These are phyloP conservation scores for Psittacula derbiana DNA, from an alignment of 2,797 vertebrate species.

Conservation along the genomic window DNA sequence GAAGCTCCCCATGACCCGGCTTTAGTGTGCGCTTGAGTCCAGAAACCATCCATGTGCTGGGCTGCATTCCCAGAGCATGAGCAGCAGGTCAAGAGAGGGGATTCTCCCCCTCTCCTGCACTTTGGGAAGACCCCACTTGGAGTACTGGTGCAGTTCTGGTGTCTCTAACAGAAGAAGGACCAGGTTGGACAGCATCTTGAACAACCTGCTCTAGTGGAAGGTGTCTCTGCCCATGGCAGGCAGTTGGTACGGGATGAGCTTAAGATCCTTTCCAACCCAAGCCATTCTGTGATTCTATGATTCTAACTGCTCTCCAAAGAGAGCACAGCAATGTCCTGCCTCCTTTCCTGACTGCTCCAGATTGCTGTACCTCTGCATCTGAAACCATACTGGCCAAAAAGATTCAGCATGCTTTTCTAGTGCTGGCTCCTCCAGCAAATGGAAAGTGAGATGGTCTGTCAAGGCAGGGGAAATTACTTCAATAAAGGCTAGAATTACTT, in stretches of 20 bases:
- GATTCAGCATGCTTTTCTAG: background rate
- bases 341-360: background rate
- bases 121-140: background rate
- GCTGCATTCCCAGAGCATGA: background rate
- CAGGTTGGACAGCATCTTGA: background rate
- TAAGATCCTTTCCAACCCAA: background rate
- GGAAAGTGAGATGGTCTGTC: background rate
- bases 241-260: background rate
- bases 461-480: background rate
- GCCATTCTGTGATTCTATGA: background rate
- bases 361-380: background rate
- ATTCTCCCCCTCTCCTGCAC: background rate
- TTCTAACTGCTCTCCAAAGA: background rate
- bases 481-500: background rate
- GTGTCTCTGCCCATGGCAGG: background rate
- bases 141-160: background rate
- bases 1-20: background rate
- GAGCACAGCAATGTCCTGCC: background rate
- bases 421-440: background rate
- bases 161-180: background rate
- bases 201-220: background rate
- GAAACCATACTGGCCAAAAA: background rate
- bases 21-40: background rate
- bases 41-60: background rate
- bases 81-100: background rate